Conservation (phyloP, 2,888 invertebrate species). For the Boloria euphrosyne region DNA sequence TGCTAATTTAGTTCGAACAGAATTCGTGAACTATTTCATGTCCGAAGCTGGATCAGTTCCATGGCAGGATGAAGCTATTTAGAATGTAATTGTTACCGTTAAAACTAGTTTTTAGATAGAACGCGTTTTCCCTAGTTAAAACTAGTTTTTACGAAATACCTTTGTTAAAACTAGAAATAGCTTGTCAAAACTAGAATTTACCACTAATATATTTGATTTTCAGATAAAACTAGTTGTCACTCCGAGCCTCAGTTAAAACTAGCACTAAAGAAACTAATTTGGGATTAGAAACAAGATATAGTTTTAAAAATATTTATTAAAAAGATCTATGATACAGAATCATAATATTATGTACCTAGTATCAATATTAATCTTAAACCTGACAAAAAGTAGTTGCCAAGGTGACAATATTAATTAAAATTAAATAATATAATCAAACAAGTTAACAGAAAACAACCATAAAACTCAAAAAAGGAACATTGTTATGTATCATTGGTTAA, state of each 20-base stretch:
- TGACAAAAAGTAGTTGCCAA: neutral
- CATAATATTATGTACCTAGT: neutral
- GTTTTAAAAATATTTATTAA: conserved; percentile 1
- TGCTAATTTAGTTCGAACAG: too few relatives aligned
- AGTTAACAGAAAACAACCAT: neutral
- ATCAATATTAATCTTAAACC: neutral
- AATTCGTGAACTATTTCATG: too few relatives aligned
- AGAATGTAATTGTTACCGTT: too few relatives aligned
- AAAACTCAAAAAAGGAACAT: neutral
- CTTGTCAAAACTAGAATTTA: neutral
- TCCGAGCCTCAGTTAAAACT: neutral
- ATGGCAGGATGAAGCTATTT: too few relatives aligned
- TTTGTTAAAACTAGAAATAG: conserved; percentile 1
- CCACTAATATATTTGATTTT: neutral
- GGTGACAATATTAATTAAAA: neutral
- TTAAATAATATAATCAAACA: neutral
- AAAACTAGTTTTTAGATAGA: too few relatives aligned
- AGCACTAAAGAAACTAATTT: neutral
- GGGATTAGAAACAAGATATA: too few relatives aligned
- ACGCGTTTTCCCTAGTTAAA: too few relatives aligned
- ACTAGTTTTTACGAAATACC: too few relatives aligned
- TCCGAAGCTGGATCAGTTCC: too few relatives aligned
- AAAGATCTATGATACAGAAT: neutral
- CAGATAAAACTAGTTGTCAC: neutral
- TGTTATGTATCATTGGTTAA: neutral